Base-by-base conservation (phyloP, 1,140 invertebrate species). In the Lepidurus packardi region DNA sequence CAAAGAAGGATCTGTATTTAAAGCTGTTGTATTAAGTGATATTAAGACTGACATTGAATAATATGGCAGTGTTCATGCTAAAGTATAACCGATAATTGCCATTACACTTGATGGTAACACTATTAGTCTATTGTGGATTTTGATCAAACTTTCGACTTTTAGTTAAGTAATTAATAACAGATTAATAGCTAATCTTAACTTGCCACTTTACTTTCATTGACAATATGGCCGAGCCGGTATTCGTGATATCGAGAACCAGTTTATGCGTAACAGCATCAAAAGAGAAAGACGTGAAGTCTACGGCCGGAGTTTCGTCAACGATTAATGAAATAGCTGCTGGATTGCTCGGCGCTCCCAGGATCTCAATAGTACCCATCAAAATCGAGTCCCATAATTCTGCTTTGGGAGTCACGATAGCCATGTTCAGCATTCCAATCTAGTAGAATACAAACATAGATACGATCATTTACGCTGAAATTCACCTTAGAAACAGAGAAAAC, bases 361-460 rank as follows among this genome's bases (percentile, higher is more conserved):
- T 44, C n/a, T 75, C 73, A 11, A 78, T 75, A 41, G 42, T 47
- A 24, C 75, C 78, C 78, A 78, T 73, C 73, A 41, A 47, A 16
- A 65, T 9, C 24, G 74, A 44, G 21, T 1, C 43, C n/a, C 74
- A 74, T 16, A 45, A 73, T 41, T 34, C n/a, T 16, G 43, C 21
- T 16, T 21, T 41, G 42, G 78, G 42, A 7, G 43, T 24, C n/a
- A 44, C 25, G 73, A 45, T 78, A 24, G 74, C 73, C 24, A 78
- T 74, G 7, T n/a, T 75, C 73, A 78, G 47, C 10, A 42, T 78
- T 44, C 74, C 25, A 25, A 74, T 1, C 21, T 78, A 47, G 53
- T 73, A 24, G 42, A 65, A 78, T 13, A 34, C 34, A 47, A 5
- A 16, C 13, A 6, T n/a, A 42, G 42, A 43, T 76, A 74, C 24